phyloP scores from a whole-genome alignment of 2,113 vertebrate species.

The Cyanoliseus patagonus region DNA sequence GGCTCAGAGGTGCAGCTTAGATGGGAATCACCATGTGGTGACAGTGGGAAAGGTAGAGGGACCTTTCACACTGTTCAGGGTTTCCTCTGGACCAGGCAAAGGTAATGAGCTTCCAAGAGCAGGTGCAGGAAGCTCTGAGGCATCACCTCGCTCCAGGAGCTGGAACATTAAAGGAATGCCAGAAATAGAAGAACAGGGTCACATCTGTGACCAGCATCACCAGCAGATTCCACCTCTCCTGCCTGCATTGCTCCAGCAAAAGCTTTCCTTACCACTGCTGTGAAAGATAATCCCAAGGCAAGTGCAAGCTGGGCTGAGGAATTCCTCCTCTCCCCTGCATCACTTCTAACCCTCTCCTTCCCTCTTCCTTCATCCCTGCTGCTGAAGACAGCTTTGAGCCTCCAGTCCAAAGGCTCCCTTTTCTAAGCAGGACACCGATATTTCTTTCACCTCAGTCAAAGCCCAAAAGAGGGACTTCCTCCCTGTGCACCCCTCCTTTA shows the following conservation, averaged over 20 bases:
- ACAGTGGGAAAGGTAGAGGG: neutral
- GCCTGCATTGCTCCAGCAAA: neutral
- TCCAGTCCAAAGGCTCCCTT: neutral
- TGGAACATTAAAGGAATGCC: neutral
- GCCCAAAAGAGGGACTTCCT: neutral
- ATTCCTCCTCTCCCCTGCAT: neutral
- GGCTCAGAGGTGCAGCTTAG: neutral
- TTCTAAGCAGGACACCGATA: neutral
- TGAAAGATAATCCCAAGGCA: neutral
- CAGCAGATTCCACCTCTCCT: neutral
- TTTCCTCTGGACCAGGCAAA: rapidly evolving
- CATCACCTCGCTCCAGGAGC: neutral
- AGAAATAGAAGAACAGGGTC: neutral
- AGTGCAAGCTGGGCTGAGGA: neutral
- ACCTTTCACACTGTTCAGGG: neutral
- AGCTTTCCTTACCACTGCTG: neutral
- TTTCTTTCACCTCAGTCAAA: neutral
- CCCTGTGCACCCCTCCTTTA: neutral
- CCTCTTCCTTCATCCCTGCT: neutral
- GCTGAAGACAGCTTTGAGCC: neutral
- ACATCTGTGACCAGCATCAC: neutral
- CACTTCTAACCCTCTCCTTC: neutral
- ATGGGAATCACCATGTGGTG: neutral
- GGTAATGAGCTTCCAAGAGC: neutral
- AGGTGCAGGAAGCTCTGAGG: neutral